A percentile compares a stretch with the other conserved stretches of the same genome.
phyloP scores from a whole-genome alignment of 2,113 vertebrate species.

The Cavia porcellus region DNA sequence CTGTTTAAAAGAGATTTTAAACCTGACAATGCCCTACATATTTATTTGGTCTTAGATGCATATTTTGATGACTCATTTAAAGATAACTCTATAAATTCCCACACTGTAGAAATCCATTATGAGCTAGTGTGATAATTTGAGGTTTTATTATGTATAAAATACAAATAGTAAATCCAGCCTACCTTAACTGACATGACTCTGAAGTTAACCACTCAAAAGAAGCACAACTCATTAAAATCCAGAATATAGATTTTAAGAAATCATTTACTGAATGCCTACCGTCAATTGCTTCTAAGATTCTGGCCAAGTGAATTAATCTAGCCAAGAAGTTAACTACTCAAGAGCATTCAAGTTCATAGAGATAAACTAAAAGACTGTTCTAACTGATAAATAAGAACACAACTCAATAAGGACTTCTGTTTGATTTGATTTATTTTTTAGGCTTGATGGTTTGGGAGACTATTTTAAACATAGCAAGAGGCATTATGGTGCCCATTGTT shows the following conservation, averaged over 20 bases:
- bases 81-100: conserved; percentile 6
- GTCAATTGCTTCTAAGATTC: neutral
- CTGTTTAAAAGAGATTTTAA: conserved; percentile 61
- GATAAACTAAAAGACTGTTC: neutral
- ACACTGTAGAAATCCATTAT: neutral
- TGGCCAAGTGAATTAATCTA: neutral
- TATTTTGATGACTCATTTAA: conserved; percentile 57
- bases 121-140: neutral
- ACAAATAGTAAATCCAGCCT: conserved; percentile 4
- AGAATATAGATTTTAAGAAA: neutral
- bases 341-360: neutral
- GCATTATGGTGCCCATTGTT: too few species aligned
- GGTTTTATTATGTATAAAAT: neutral
- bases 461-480: too few species aligned
- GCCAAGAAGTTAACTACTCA: neutral
- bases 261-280: neutral
- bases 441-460: too few species aligned
- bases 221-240: neutral
- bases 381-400: neutral
- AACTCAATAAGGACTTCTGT: neutral
- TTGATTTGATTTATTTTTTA: too few species aligned
- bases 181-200: neutral
- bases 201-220: neutral
- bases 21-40: conserved; percentile 44
- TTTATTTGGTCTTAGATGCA: conserved; percentile 26